Base-by-base conservation (phyloP, 2,113 vertebrate species). In the Notechis scutatus region DNA sequence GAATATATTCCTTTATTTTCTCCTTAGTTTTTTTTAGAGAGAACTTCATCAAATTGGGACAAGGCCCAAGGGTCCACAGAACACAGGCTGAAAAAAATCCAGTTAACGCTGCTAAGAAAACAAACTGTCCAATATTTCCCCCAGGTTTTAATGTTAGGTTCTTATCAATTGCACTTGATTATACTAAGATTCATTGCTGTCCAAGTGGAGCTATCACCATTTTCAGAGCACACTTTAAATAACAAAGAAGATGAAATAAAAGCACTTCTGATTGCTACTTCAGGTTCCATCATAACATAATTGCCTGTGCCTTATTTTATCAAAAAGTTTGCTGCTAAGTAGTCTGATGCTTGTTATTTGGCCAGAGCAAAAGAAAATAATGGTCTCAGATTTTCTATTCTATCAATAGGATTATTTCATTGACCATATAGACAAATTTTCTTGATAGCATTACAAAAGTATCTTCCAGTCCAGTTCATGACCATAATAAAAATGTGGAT, bases 211-310 rank as follows among this genome's bases (percentile, higher is more conserved):
- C 55, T 64, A 24, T 15, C 29, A 15, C 55, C 55, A 90, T 47
- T 90, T 89, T 85, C 39, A 85, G 52, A 45, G 64, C 39, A 85
- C 45, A 52, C n/a, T 90, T 86, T 81, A 93, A 56, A 85, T 86
- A 50, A 90, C 39, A 47, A 93, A 85, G 92, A 12, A 90, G 85
- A 81, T 85, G 88, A 34, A 59, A 59, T 93, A 86, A 90, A 90
- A 54, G 20, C 47, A 81, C 20, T 86, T 90, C 14, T 56, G 55
- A 56, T n/a, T 86, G 56, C 42, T 86, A 86, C 7, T 93, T 93
- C 90, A 47, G 34, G 5, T 61, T 86, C 45, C 56, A 86, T 21
- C 45, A 20, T 85, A 90, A 92, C 24, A 61, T 85, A 86, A 86
- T 52, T 88, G 61, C 29, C n/a, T 61, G 14, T 20, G 23, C 10